Evolutionary conservation across 2,888 invertebrate genomes (phyloP).

Genomic region (Sympetrum striolatum): DNA sequence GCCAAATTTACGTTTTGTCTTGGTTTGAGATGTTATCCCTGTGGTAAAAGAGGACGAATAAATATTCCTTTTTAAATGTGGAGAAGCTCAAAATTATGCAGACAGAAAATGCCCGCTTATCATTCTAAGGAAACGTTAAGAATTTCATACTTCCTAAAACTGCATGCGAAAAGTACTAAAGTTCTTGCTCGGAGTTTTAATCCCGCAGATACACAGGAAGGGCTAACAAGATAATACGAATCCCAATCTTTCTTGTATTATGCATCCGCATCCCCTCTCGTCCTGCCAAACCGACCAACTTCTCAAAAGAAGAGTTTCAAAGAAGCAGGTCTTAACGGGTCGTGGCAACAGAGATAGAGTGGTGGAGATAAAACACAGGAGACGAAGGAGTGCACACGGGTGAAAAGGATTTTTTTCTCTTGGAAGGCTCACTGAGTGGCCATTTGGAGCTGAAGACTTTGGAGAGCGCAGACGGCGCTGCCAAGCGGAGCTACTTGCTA

Average conservation of each 20-base stretch:
- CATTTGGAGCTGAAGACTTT: background rate
- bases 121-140: too few relatives aligned
- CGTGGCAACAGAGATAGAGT: background rate
- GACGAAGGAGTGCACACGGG: background rate
- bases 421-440: background rate
- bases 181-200: too few relatives aligned
- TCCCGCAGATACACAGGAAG: background rate
- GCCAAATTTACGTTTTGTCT: too few relatives aligned
- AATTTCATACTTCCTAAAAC: too few relatives aligned
- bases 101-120: too few relatives aligned
- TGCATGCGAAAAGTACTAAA: too few relatives aligned
- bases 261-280: background rate
- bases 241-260: background rate
- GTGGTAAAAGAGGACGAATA: too few relatives aligned
- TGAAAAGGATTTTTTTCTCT: background rate
- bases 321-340: background rate
- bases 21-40: too few relatives aligned
- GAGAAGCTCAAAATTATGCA: too few relatives aligned
- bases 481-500: background rate
- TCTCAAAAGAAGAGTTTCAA: background rate
- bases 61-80: too few relatives aligned
- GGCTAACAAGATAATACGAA: background rate
- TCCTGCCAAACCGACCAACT: background rate
- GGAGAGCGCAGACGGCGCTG: background rate
- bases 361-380: background rate